phyloP scores from a whole-genome alignment of 2,113 vertebrate species.

The Tonatia bakeri region DNA sequence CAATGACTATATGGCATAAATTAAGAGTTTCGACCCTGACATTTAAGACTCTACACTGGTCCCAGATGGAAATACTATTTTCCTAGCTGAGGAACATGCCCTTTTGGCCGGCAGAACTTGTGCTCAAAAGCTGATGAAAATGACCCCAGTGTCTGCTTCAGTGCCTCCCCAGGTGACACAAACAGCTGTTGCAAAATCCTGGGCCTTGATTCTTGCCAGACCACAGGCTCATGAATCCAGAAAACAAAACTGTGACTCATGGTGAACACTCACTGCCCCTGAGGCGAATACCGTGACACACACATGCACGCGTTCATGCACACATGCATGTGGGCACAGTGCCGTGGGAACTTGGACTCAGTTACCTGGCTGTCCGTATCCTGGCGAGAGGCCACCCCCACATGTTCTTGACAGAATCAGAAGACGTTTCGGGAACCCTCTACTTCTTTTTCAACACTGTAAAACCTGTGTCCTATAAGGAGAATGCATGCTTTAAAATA shows the following conservation, averaged over 20 bases:
- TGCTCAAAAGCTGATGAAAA: constrained; percentile 15
- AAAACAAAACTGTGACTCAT: constrained; percentile 56
- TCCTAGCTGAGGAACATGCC: constrained; percentile 29
- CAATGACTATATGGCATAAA: not conserved
- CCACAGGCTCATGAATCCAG: constrained; percentile 6
- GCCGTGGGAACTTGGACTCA: not conserved
- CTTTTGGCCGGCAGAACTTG: constrained; percentile 13
- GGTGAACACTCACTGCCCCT: not conserved
- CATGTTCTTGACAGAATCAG: not conserved
- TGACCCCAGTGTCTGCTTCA: not conserved
- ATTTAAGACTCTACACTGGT: not conserved
- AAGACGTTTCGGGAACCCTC: not conserved
- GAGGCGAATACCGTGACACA: not conserved
- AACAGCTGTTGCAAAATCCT: constrained; percentile 61
- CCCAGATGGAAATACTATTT: constrained; percentile 20
- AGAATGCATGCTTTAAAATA: not conserved
- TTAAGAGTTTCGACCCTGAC: not conserved
- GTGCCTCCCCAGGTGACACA: constrained; percentile 44
- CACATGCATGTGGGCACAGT: not conserved
- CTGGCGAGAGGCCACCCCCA: not conserved
- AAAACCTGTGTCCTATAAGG: not conserved
- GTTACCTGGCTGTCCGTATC: not conserved
- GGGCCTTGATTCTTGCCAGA: constrained; percentile 36
- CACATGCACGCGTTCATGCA: not conserved
- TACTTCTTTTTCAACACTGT: not conserved